Base-by-base conservation (phyloP, 2,113 vertebrate genomes). In the Solea senegalensis region DNA sequence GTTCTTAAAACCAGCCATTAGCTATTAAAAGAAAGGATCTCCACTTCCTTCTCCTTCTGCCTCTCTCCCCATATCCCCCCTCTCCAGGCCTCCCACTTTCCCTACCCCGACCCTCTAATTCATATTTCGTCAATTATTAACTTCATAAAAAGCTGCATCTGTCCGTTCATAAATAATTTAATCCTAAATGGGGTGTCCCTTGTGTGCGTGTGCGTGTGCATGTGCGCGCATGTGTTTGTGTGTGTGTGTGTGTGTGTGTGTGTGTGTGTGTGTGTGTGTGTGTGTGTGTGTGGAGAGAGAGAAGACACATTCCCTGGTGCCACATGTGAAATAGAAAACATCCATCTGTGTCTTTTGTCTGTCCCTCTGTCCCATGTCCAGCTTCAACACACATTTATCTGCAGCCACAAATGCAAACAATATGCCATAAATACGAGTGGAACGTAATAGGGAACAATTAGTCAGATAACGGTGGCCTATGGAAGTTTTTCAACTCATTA, bases 51-150 rank as follows among this genome's bases (percentile, higher is more conserved):
- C 34, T 1, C 28, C 39, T 12, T 2, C 53, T 51, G n/a, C 8
- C 9, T 9, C 5, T 27, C 14, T 9, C 14, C 28, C 9, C 52
- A 5, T 13, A 3, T 15, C 13, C 45, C 21, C 39, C 26, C 52
- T 6, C 65, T 14, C 8, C 45, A 27, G 0, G 57, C 15, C 54
- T 48, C 12, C 41, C 13, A 6, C 9, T 64, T 43, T n/a, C 16
- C 9, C 9, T 39, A 26, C 48, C 3, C 15, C 28, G 9, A 3
- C n/a, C 45, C 40, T 40, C 34, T 64, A 66, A 80, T 81, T 86
- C 77, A 72, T 88, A 57, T 84, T 76, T 74, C 76, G 82, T 94
- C 45, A 93, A 93, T 93, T 91, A 93, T 94, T 93, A 86, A 93
- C 77, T 71, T 60, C 81, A 91, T 92, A 91, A 93, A 93, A 93